Evolutionary conservation across 2,888 invertebrate genomes (phyloP).

Genomic region (Phyllotreta striolata): DNA sequence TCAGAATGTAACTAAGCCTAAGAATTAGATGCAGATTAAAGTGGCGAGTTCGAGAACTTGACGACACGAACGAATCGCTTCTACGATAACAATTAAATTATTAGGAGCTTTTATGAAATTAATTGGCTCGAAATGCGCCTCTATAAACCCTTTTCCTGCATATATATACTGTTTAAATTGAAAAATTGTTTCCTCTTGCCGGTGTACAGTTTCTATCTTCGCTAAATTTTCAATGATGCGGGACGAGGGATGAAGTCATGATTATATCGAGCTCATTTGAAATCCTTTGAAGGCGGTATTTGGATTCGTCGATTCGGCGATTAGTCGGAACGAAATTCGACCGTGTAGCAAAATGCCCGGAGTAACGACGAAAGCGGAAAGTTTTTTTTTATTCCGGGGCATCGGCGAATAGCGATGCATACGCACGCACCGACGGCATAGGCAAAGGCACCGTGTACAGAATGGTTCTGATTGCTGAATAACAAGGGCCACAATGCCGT

Average conservation of each 20-base stretch:
- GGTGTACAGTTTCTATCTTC: neutral
- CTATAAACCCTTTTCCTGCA: neutral
- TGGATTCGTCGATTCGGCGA: neutral
- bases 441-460: neutral
- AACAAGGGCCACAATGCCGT: slow-evolving; percentile 46
- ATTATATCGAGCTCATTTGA: neutral
- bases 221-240: too few species aligned
- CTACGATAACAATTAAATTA: slow-evolving; percentile 20
- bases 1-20: slow-evolving; percentile 20
- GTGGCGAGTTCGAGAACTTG: slow-evolving; percentile 3
- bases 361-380: slow-evolving; percentile 31
- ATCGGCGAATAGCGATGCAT: slow-evolving; percentile 24
- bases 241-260: too few species aligned
- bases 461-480: slow-evolving; percentile 37
- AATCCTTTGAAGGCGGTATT: neutral
- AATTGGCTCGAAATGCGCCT: slow-evolving; percentile 6
- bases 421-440: slow-evolving; percentile 30
- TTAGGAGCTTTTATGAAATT: slow-evolving; percentile 17
- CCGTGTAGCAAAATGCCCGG: slow-evolving; percentile 18
- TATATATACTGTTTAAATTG: slow-evolving; percentile 1
- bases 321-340: slow-evolving; percentile 16
- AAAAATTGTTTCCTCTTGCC: neutral
- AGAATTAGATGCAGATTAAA: slow-evolving; percentile 22
- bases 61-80: slow-evolving; percentile 8
- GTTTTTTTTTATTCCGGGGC: slow-evolving; percentile 14